Conservation (phyloP, 1,140 invertebrate species). For the Anthonomus grandis region DNA sequence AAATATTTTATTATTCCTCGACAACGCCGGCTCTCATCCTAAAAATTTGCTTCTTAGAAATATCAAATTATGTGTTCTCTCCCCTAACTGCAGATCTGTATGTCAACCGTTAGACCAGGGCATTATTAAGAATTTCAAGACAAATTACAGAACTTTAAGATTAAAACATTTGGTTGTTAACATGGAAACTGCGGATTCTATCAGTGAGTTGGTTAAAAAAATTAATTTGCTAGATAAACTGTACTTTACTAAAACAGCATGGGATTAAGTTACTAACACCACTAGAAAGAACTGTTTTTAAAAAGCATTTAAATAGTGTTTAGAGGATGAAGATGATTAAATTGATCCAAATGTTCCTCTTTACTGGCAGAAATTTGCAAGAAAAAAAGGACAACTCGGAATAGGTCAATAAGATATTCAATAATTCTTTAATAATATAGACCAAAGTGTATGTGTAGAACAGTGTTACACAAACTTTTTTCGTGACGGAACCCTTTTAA, state of each 20-base stretch:
- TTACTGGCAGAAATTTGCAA: background rate
- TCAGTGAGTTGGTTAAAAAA: background rate
- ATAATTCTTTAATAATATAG: background rate
- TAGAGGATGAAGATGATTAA: background rate
- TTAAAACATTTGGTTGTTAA: background rate
- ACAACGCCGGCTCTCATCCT: background rate
- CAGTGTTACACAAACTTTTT: too few relatives aligned
- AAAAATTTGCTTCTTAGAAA: background rate
- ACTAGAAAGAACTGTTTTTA: too few relatives aligned
- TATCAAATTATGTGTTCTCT: background rate
- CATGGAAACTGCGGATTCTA: background rate
- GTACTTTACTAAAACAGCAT: background rate
- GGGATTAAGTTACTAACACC: background rate
- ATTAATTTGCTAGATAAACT: background rate
- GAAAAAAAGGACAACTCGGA: background rate
- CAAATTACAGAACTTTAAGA: background rate
- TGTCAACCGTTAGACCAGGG: background rate
- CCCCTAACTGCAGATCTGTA: background rate
- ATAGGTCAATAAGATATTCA: constrained; percentile 2
- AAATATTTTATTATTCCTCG: background rate
- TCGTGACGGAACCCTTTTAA: too few relatives aligned
- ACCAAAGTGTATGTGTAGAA: too few relatives aligned
- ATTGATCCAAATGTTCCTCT: background rate
- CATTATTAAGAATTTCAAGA: too few relatives aligned
- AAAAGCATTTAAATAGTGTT: too few relatives aligned